Evolutionary conservation across 1,140 invertebrate species (phyloP), one percentile per base, ranked within the genome.

Genomic region (Euwallacea fornicatus): DNA sequence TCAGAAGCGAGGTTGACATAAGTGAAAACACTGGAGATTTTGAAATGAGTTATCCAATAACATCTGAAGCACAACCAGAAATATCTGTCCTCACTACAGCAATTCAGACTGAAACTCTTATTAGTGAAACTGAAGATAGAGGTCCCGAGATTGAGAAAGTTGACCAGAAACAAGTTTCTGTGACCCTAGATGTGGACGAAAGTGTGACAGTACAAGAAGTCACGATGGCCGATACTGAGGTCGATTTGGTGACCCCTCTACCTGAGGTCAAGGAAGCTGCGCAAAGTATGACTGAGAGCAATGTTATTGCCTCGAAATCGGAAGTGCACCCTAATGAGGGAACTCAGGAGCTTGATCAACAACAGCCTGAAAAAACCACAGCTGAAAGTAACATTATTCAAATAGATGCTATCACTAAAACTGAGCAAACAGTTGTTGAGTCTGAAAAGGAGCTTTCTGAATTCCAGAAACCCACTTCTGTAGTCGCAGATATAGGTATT

Each of bases 121-220:
- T 75, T 33, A 74, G 75, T 64, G 82, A 84, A 74, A 77, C 73
- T 65, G 83, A 78, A 77, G 69, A 16, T 73, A 46, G 72, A 33
- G 41, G 67, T 41, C 21, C 46, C 21, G 42, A 78, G 78, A 54
- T 76, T 75, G 58, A 75, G 8, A 67, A 72, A 81, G 76, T 83
- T 81, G 75, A 80, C 75, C 70, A 80, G 80, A 42, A 83, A 79
- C 69, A 72, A 66, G 61, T 71, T 67, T 62, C 73, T 53, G 43
- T 78, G 33, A 66, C 58, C 16, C 33, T 79, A 41, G 69, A 74
- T 63, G 68, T 65, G 33, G 62, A 72, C 9, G 15, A 61, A 53
- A 54, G 74, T 15, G 44, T 78, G 53, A 58, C 72, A 4, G 71
- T 77, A 46, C 65, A 76, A 64, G 69, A 72, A 56, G 69, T 78